Evolutionary conservation across 35 echinoderm and acorn worm genomes (phyloP).

Genomic region (Strongylocentrotus purpuratus): DNA sequence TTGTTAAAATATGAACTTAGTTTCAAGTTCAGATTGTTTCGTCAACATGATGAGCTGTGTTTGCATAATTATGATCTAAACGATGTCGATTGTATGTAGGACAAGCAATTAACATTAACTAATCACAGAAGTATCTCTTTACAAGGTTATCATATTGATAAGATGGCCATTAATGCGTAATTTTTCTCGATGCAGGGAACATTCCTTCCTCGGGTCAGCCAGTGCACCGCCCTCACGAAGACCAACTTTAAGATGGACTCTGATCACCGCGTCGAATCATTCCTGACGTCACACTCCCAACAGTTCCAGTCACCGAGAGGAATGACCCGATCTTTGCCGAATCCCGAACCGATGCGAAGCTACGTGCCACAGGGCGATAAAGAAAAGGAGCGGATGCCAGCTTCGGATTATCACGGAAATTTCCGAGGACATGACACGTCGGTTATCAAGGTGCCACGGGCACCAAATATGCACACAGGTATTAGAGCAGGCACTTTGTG

Average conservation of each 20-base stretch:
- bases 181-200: conserved; percentile 44
- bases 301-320: conserved; percentile 63
- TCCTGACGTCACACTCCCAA: conserved; percentile 83
- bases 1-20: too few relatives aligned
- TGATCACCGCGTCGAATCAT: conserved; percentile 84
- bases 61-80: too few relatives aligned
- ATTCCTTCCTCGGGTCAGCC: conserved; percentile 65
- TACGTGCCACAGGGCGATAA: conserved; percentile 94
- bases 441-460: conserved; percentile 62
- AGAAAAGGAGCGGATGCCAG: conserved; percentile 81
- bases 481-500: background rate
- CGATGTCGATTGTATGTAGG: too few relatives aligned
- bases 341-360: conserved; percentile 86
- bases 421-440: conserved; percentile 82
- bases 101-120: background rate
- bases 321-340: conserved; percentile 72
- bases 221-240: conserved; percentile 79
- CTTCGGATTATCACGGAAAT: conserved; percentile 87
- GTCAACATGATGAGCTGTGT: too few relatives aligned
- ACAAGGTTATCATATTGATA: background rate
- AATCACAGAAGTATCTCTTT: background rate
- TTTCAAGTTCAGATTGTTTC: too few relatives aligned
- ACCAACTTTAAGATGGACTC: conserved; percentile 98
- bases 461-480: conserved; percentile 95
- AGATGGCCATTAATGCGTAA: background rate